A percentile compares a stretch with the other conserved stretches of the same genome.
phyloP scores from a whole-genome alignment of 1,140 invertebrate genomes.

The Ephestia elutella region DNA sequence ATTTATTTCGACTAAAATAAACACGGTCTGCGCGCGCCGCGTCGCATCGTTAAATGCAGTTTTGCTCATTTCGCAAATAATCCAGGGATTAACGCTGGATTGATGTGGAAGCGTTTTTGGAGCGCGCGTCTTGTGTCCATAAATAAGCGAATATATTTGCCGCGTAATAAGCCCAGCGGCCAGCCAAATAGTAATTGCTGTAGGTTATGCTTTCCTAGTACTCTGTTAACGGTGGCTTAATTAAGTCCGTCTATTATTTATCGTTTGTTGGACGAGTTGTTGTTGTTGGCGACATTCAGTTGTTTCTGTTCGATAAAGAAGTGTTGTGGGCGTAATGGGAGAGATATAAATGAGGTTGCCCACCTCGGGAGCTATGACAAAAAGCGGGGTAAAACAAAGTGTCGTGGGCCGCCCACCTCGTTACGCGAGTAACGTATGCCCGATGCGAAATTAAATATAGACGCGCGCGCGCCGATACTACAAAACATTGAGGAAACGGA shows the following conservation, averaged over 20 bases:
- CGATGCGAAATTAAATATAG: constrained; percentile 23
- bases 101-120: constrained; percentile 49
- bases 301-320: constrained; percentile 1
- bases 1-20: constrained; percentile 59
- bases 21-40: constrained; percentile 29
- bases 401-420: constrained; percentile 26
- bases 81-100: constrained; percentile 51
- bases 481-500: neutral
- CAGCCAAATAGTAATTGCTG: constrained; percentile 42
- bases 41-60: constrained; percentile 55
- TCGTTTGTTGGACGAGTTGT: neutral
- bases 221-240: constrained; percentile 34
- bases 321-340: constrained; percentile 6
- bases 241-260: constrained; percentile 25
- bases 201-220: constrained; percentile 45
- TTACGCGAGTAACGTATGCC: constrained; percentile 22
- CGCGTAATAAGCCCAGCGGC: constrained; percentile 36
- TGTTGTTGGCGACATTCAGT: neutral
- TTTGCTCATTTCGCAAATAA: constrained; percentile 61
- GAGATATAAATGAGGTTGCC: constrained; percentile 12
- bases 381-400: constrained; percentile 10
- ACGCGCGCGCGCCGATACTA: constrained; percentile 8
- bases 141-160: constrained; percentile 45
- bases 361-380: constrained; percentile 12
- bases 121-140: constrained; percentile 40